These are phyloP conservation scores for Synanthedon formicaeformis DNA, from an alignment of 2,888 invertebrate genomes.

Conservation along the genomic window DNA sequence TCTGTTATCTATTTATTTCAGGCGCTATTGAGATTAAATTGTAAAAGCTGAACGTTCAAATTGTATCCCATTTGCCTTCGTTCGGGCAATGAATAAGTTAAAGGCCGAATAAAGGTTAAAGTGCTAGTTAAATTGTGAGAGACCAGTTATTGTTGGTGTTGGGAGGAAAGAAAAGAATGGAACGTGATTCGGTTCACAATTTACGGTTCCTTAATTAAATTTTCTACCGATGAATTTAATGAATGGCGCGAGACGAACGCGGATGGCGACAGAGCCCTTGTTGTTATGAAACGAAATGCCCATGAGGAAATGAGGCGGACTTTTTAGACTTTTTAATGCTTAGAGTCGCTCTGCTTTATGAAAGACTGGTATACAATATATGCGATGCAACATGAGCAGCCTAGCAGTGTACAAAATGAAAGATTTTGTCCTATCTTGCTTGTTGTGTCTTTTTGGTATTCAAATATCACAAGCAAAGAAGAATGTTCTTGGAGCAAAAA, in stretches of 20 bases:
- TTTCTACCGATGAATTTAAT: conserved; percentile 6
- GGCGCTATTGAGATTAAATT: no score
- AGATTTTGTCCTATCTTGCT: no score
- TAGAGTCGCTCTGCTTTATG: no score
- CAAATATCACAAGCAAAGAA: no score
- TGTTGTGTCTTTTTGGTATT: no score
- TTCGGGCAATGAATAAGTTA: neutral
- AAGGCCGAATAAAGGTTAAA: neutral
- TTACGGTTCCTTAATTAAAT: conserved; percentile 4
- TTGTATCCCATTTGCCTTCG: no score
- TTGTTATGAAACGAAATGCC: conserved; percentile 2
- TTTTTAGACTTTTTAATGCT: neutral
- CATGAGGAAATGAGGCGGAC: conserved; percentile 3
- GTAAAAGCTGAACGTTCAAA: no score
- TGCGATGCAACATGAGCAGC: no score
- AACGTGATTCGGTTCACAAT: neutral
- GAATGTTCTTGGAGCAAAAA: no score
- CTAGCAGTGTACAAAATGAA: no score
- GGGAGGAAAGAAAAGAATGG: neutral
- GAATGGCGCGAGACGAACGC: neutral
- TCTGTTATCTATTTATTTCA: no score
- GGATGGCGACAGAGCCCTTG: neutral
- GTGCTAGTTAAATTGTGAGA: neutral
- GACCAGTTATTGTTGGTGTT: neutral
- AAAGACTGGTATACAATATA: no score